Evolutionary conservation across 2,797 vertebrate genomes (phyloP).

Genomic region (Thripadectes ignobilis): DNA sequence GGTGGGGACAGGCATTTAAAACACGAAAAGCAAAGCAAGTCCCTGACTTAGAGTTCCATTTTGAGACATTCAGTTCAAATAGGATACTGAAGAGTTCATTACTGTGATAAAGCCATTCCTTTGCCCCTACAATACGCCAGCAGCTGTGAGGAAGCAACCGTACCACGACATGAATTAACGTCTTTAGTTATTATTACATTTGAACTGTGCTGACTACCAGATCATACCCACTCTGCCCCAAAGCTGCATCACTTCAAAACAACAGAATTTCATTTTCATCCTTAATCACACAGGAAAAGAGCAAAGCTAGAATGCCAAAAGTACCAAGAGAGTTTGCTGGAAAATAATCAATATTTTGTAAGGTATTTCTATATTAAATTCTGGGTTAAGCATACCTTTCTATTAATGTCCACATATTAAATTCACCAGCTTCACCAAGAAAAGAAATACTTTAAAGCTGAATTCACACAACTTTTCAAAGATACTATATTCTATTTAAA

Average conservation of each 20-base stretch:
- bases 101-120: background rate
- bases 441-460: background rate
- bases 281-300: background rate
- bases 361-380: background rate
- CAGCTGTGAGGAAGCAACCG: fast-evolving
- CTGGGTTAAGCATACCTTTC: background rate
- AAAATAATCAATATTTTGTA: background rate
- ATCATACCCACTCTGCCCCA: background rate
- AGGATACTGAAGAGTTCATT: background rate
- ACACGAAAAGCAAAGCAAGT: background rate
- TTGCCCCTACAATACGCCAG: background rate
- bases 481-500: background rate
- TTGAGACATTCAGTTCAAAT: background rate
- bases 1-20: background rate
- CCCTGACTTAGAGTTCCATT: background rate
- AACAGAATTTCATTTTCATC: background rate
- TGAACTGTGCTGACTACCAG: background rate
- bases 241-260: background rate
- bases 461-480: background rate
- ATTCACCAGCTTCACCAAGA: background rate
- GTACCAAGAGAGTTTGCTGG: background rate
- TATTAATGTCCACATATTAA: background rate
- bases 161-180: fast-evolving
- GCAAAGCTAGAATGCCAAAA: background rate
- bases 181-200: background rate